phyloP scores from a whole-genome alignment of 2,888 invertebrate species.

The Aporophyla nigra region DNA sequence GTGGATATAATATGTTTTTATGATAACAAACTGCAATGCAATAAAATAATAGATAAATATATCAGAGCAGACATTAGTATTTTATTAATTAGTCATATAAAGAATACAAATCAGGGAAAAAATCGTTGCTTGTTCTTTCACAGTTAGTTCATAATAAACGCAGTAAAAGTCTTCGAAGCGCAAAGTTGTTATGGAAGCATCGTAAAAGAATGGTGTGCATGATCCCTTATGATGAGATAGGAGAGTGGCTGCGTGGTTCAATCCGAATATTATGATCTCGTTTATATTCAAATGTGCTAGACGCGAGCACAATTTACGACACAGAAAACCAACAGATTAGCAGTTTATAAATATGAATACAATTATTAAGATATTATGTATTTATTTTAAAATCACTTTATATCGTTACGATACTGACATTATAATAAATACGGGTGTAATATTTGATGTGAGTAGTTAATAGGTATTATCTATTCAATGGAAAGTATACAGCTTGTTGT shows the following conservation, averaged over 20 bases:
- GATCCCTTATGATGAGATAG: conserved; percentile 50
- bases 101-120: conserved; percentile 56
- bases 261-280: conserved; percentile 70
- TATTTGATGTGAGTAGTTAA: conserved; percentile 25
- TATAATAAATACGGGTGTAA: conserved; percentile 25
- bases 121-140: conserved; percentile 62
- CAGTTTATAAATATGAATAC: conserved; percentile 66
- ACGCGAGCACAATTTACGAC: conserved; percentile 65
- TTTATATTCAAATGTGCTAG: conserved; percentile 71
- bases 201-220: conserved; percentile 72
- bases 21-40: conserved; percentile 30
- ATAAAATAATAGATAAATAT: conserved; percentile 44
- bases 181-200: conserved; percentile 77
- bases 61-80: conserved; percentile 31
- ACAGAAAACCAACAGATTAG: conserved; percentile 71
- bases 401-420: conserved; percentile 30
- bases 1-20: conserved; percentile 23
- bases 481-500: conserved; percentile 19
- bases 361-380: conserved; percentile 60
- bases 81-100: conserved; percentile 45
- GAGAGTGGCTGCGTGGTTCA: conserved; percentile 60
- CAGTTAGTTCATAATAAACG: conserved; percentile 71
- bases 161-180: conserved; percentile 78
- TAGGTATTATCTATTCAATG: conserved; percentile 36
- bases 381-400: conserved; percentile 50